A percentile compares a stretch with the other conserved stretches of the same genome.
These are phyloP conservation scores for Fulica atra DNA, from an alignment of 2,113 vertebrate species.

Conservation along the genomic window DNA sequence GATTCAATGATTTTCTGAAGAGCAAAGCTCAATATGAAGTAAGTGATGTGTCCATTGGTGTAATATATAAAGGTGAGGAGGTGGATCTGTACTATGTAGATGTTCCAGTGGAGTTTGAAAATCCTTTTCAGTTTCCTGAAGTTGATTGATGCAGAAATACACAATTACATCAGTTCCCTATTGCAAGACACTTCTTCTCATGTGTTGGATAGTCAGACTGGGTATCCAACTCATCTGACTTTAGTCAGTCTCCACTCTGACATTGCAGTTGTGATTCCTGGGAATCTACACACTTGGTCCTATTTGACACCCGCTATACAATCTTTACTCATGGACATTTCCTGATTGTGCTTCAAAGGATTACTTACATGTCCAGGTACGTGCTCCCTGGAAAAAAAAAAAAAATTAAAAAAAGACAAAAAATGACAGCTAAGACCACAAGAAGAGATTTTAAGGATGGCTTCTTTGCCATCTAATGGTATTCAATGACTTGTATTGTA, in stretches of 20 bases:
- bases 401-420: neutral
- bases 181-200: neutral
- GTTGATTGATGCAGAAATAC: neutral
- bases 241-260: neutral
- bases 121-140: neutral
- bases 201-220: neutral
- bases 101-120: neutral
- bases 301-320: fast-evolving
- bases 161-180: neutral
- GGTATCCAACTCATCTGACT: neutral
- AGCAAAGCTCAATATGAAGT: neutral
- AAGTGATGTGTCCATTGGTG: neutral
- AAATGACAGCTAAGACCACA: neutral
- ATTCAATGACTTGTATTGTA: neutral
- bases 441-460: neutral
- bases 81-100: neutral
- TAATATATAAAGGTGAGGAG: neutral
- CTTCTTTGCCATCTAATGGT: neutral
- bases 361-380: neutral
- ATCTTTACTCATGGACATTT: neutral
- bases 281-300: neutral
- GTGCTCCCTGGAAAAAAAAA: neutral
- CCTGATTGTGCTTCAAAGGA: neutral
- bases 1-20: neutral
- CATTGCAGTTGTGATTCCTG: neutral